Conservation (phyloP, 1,140 invertebrate species). For the Bicyclus anynana region DNA sequence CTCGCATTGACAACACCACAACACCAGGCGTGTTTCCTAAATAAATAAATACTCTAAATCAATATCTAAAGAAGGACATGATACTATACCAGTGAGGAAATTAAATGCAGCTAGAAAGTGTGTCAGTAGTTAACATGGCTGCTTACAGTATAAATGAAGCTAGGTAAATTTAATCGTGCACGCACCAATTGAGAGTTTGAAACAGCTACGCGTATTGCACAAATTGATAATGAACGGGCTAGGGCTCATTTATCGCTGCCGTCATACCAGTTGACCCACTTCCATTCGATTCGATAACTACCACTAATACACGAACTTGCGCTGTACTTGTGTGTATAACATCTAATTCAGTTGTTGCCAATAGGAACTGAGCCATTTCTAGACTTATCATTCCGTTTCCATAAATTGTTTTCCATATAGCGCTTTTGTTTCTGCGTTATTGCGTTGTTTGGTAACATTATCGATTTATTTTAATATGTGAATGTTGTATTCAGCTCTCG, state of each 20-base stretch:
- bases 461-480: too few species aligned
- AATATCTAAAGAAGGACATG: not conserved
- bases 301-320: conserved; percentile 58
- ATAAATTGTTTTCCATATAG: not conserved
- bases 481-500: too few species aligned
- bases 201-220: conserved; percentile 35
- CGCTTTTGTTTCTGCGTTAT: not conserved
- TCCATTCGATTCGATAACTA: conserved; percentile 59
- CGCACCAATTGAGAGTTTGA: conserved; percentile 7
- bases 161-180: conserved; percentile 8
- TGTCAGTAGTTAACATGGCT: not conserved
- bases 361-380: not conserved
- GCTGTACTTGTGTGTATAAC: not conserved
- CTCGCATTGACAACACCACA: too few species aligned
- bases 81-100: not conserved
- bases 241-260: conserved; percentile 68
- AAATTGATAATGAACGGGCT: conserved; percentile 66
- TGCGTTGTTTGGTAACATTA: too few species aligned
- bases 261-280: conserved; percentile 71
- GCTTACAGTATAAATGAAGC: conserved; percentile 3
- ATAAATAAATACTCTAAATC: too few species aligned
- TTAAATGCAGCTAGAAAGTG: not conserved
- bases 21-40: too few species aligned
- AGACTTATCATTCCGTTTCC: too few species aligned
- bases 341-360: conserved; percentile 14